Evolutionary conservation across 2,797 vertebrate genomes (phyloP), one percentile per base, ranked within the genome.

Genomic region (Lacerta agilis): DNA sequence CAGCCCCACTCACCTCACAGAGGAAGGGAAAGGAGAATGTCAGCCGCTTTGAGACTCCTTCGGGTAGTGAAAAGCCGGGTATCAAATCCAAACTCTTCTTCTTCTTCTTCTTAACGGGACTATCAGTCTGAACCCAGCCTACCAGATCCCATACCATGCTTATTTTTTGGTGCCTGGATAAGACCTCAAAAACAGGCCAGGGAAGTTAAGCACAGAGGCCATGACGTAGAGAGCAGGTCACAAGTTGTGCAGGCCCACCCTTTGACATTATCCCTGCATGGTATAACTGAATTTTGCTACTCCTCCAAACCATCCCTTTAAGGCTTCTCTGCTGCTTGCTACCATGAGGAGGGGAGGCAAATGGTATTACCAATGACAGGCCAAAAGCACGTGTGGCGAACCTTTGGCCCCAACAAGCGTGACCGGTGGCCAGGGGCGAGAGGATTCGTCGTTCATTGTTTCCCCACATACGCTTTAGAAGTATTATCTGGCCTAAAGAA

Each of bases 231-330:
- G 6, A 36, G 25, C 11, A 61, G 41, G 58, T 85, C 15, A 4
- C 13, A 36, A 66, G 18, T 66, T 41, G 8, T 25, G 38, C 36
- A 27, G 27, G 33, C 58, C 33, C 38, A 10, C 71, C 33, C 15
- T 7, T n/a, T 79, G 75, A 94, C 58, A 1, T 95, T 93, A 49
- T 25, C 4, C 0, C 91, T 79, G 7, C 84, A 79, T 9, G 84
- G 90, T 55, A 91, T 89, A 83, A 33, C 4, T 49, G 86, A 87
- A 94, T 91, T 92, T 92, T 87, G 92, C 95, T 93, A 87, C 87
- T 91, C 94, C 93, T 94, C 61, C 20, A 18, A 64, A 64, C 23
- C 61, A 64, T 92, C 92, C 64, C 80, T n/a, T 69, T n/a, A 18
- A 38, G 76, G n/a, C 23, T 38, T 78, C 75, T 36, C 55, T 71